Base-by-base conservation (phyloP, 2,113 vertebrate species). In the Caloenas nicobarica region DNA sequence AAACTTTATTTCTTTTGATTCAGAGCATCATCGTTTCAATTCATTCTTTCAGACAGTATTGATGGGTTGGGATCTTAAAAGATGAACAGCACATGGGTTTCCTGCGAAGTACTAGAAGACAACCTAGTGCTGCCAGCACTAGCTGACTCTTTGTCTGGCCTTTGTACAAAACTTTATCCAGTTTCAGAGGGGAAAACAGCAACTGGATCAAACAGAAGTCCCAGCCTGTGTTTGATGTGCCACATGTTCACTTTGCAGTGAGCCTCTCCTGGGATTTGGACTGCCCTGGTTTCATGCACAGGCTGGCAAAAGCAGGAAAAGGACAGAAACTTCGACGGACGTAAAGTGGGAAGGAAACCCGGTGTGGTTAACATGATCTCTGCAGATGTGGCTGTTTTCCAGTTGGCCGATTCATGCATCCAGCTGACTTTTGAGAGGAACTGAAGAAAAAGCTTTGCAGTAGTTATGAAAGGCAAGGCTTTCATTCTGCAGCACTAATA, bases 351-450 rank as follows among this genome's bases (percentile, higher is more conserved):
- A 72, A 46, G 77, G 46, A 70, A 88, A 18, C n/a, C 38, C 31
- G 1, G 0, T 40, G 33, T 38, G 53, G 40, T 36, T 71, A 53
- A 10, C 14, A 1, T 2, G 2, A 5, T 61, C 34, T 56, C 42
- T 44, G 50, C 8, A 42, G 66, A 61, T 66, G 26, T 82, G 81
- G 34, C 56, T 86, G 68, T 71, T 89, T 42, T 34, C 38, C 33
- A 62, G 46, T 58, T 74, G 81, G 9, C 58, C 2, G 1, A 17
- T 69, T 31, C 24, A 4, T 2, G 23, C 2, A 4, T 33, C 61
- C 79, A 74, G 7, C 56, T 83, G 31, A 46, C 33, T 83, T 82
- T 18, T 68, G 26, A 40, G 34, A 33, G 22, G 24, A 85, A 9
- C 58, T 42, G 46, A 62, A 86, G 69, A 53, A 81, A 78, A 69